These are phyloP conservation scores for Heliconius ethilla DNA, from an alignment of 2,888 invertebrate species.

Conservation along the genomic window DNA sequence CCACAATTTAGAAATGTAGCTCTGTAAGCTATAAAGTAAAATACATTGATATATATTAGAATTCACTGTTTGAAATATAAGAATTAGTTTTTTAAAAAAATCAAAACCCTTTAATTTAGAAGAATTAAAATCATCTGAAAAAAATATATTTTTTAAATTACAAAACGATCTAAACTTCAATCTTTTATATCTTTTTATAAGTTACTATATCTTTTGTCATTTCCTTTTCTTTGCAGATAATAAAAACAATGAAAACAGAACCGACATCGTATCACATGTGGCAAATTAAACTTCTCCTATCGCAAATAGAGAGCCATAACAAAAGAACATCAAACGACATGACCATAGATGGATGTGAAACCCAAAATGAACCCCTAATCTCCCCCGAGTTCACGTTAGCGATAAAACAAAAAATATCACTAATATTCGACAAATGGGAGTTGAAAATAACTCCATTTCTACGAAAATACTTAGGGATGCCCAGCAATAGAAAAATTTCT, in stretches of 20 bases:
- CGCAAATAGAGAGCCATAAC: constrained; percentile 77
- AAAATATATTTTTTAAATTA: too few species aligned
- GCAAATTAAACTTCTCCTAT: constrained; percentile 87
- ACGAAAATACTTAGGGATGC: constrained; percentile 76
- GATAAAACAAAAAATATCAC: constrained; percentile 81
- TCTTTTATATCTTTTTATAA: too few species aligned
- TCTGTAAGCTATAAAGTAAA: too few species aligned
- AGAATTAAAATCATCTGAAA: too few species aligned
- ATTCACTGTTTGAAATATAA: too few species aligned
- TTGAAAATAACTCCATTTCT: constrained; percentile 67
- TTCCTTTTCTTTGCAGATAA: constrained; percentile 67
- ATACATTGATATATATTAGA: too few species aligned
- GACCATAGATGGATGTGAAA: constrained; percentile 63
- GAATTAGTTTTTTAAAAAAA: too few species aligned
- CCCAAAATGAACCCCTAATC: constrained; percentile 71
- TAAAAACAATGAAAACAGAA: constrained; percentile 77
- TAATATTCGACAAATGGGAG: constrained; percentile 82
- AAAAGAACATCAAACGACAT: constrained; percentile 55
- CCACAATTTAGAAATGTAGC: not conserved
- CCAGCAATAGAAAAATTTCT: constrained; percentile 59
- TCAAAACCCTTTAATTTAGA: too few species aligned
- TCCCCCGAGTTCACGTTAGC: constrained; percentile 84
- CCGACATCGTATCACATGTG: constrained; percentile 84
- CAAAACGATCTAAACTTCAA: too few species aligned
- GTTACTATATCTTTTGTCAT: not conserved